phyloP scores from a whole-genome alignment of 2,113 vertebrate genomes.

The Mellivora capensis region DNA sequence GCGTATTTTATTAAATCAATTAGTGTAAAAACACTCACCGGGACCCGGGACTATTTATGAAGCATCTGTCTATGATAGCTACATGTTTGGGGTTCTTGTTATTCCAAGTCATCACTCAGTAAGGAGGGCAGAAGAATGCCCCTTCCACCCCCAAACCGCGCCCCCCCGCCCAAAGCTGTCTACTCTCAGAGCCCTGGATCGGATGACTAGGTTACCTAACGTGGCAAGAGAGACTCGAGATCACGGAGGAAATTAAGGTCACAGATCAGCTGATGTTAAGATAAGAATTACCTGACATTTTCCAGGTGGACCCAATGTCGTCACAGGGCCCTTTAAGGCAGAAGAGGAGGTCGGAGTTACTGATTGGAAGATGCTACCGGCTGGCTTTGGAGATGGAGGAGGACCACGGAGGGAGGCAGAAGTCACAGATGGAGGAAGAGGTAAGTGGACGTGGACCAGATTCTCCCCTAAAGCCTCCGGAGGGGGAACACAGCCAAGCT shows the following conservation, averaged over 20 bases:
- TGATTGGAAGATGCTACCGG: not conserved
- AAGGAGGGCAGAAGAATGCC: not conserved
- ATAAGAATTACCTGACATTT: not conserved
- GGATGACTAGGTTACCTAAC: not conserved
- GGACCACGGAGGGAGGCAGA: not conserved
- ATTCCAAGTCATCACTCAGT: not conserved
- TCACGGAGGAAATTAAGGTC: not conserved
- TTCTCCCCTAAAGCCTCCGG: not conserved
- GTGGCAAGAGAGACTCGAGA: not conserved
- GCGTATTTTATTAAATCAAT: not conserved
- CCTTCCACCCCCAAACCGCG: rapidly evolving
- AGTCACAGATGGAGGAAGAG: not conserved
- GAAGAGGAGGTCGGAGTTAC: not conserved
- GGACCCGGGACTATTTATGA: not conserved
- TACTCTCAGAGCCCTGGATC: rapidly evolving
- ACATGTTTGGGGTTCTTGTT: not conserved
- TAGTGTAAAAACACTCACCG: not conserved
- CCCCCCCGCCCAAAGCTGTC: not conserved
- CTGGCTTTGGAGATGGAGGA: not conserved
- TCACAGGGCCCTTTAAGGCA: not conserved
- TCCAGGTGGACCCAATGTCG: not conserved
- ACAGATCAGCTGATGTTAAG: not conserved
- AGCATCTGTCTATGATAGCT: not conserved
- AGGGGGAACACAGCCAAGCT: not conserved
- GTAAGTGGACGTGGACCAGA: not conserved